Evolutionary conservation across 2,113 vertebrate genomes (phyloP).

Genomic region (Aleadryas rufinucha): DNA sequence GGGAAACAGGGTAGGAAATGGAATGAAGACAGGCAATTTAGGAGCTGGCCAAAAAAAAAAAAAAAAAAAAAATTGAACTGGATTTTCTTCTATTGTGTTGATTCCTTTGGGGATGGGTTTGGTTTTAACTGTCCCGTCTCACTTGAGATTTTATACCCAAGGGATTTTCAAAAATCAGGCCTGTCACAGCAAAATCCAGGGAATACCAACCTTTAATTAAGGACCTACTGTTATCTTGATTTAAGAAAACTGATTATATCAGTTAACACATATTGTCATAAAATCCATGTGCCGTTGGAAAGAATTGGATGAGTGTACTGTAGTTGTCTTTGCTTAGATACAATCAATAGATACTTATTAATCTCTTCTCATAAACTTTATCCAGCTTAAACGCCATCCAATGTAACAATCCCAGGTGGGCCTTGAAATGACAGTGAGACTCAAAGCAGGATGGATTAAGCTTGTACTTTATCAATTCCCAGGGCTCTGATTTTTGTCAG

Average conservation of each 20-base stretch:
- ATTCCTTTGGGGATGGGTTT: neutral
- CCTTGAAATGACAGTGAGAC: constrained; percentile 8
- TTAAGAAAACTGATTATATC: neutral
- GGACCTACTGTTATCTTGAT: neutral
- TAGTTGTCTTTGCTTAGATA: neutral
- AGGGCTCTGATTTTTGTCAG: neutral
- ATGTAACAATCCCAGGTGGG: neutral
- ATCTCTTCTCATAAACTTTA: constrained; percentile 12
- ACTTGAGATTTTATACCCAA: neutral
- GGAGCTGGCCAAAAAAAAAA: neutral
- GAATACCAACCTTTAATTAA: neutral
- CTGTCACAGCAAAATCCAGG: neutral
- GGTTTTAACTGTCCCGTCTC: neutral
- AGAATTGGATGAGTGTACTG: neutral
- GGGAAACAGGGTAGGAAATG: neutral
- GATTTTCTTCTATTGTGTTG: neutral
- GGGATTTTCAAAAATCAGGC: neutral
- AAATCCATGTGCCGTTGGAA: neutral
- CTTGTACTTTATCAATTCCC: neutral
- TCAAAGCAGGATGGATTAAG: constrained; percentile 11
- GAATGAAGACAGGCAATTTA: neutral
- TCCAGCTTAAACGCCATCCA: neutral
- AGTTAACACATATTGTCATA: neutral
- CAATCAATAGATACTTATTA: neutral
- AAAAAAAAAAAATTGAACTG: neutral